Percentiles rank a stretch among this genome's conserved stretches.
Conservation (phyloP, 1,140 invertebrate genomes). For the Melitaea cinxia region DNA sequence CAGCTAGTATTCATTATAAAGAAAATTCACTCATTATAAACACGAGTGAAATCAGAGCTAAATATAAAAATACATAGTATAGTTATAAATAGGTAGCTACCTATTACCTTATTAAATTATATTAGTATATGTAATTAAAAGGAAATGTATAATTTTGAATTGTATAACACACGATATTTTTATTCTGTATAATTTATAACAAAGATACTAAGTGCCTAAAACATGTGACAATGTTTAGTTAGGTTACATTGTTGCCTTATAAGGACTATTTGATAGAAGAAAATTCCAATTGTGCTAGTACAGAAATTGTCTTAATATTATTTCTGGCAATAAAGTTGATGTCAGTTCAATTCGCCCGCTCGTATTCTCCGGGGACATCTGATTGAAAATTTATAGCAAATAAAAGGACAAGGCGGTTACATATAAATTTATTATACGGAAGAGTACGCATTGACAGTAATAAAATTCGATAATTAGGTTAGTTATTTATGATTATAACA, state of each 20-base stretch:
- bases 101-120: too few relatives aligned
- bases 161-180: too few relatives aligned
- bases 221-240: not conserved
- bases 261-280: conserved; percentile 9
- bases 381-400: conserved; percentile 22
- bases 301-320: conserved; percentile 16
- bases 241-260: conserved; percentile 10
- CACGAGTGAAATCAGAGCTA: too few relatives aligned
- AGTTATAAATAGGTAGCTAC: too few relatives aligned
- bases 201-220: not conserved
- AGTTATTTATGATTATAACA: not conserved
- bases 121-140: too few relatives aligned
- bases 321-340: conserved; percentile 22
- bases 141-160: too few relatives aligned
- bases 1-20: too few relatives aligned
- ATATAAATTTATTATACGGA: not conserved
- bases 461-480: not conserved
- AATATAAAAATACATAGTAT: too few relatives aligned
- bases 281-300: conserved; percentile 4
- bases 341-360: not conserved
- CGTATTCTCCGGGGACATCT: conserved; percentile 5
- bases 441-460: not conserved
- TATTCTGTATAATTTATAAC: too few relatives aligned
- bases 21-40: too few relatives aligned
- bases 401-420: not conserved